Evolutionary conservation across 2,113 vertebrate genomes (phyloP), one percentile per base, ranked within the genome.

Genomic region (Columbina picui): DNA sequence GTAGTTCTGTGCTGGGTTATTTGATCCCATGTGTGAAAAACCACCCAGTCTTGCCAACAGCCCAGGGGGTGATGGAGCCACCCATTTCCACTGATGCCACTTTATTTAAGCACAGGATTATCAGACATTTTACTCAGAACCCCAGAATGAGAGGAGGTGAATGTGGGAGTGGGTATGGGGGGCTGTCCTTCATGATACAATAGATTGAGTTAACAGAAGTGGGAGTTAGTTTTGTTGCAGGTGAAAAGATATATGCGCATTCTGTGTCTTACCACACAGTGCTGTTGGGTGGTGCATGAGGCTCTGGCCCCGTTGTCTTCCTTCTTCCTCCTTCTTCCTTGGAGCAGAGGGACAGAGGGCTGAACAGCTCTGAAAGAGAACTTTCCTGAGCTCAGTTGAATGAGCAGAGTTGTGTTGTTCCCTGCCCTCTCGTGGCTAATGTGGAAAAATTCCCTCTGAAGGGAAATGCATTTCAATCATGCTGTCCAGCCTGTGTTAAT

Each of bases 371-470:
- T 26, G 77, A 29, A 30, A 38, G 59, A 53, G 29, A 91, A 23
- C 36, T 68, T 83, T 34, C 18, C 70, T 25, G 65, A 67, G 56
- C 47, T 69, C 13, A 0, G 10, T 36, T 32, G 14, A 43, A 50
- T 30, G 55, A 82, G 32, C 32, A 57, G 45, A 92, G 68, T 74
- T 71, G 20, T 0, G 9, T 88, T 1, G 45, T 88, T 93, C 65
- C 50, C 94, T 95, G 94, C 94, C 95, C 91, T 91, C 93, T 94
- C 6, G 95, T 95, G 94, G 87, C 78, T 90, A 59, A 85, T 49
- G 65, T 69, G 71, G 80, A 95, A 87, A 94, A 93, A 86, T 69
- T 90, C 19, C 10, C 36, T 75, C 49, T 22, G 43, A 78, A 82
- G 30, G 34, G 18, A 87, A 93, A 60, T 81, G 17, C 27, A 5